These are phyloP conservation scores for Agrochola circellaris DNA, from an alignment of 2,888 invertebrate genomes.

Conservation along the genomic window DNA sequence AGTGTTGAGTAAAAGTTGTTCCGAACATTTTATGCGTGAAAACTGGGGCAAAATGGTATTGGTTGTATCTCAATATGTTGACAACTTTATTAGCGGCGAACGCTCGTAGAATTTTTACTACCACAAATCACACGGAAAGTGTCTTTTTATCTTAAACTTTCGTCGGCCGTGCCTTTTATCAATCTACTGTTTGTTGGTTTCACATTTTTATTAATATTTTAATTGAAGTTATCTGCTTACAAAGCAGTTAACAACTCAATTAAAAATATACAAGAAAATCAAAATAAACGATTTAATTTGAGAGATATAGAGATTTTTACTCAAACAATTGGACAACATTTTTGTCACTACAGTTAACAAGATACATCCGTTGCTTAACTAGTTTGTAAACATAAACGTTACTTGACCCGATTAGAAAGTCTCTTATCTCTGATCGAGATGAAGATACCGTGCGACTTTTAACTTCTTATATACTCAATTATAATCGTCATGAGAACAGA, in stretches of 20 bases:
- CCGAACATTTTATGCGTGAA: constrained; percentile 45
- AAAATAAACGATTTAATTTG: constrained; percentile 50
- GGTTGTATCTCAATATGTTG: constrained; percentile 34
- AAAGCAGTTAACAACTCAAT: constrained; percentile 36
- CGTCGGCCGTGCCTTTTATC: constrained; percentile 23
- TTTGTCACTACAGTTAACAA: constrained; percentile 76
- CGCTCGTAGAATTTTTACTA: constrained; percentile 53
- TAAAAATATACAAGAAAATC: constrained; percentile 28
- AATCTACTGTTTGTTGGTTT: constrained; percentile 28
- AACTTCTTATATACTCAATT: constrained; percentile 76
- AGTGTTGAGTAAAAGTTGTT: constrained; percentile 59
- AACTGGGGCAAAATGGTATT: constrained; percentile 54
- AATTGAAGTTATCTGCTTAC: constrained; percentile 40
- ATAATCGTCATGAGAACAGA: constrained; percentile 69
- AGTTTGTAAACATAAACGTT: constrained; percentile 85
- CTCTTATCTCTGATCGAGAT: constrained; percentile 84
- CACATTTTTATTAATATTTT: constrained; percentile 40
- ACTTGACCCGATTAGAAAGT: constrained; percentile 87
- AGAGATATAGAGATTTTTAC: constrained; percentile 49
- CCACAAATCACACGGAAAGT: constrained; percentile 52
- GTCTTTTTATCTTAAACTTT: constrained; percentile 43
- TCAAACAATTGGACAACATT: constrained; percentile 76
- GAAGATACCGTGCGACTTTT: constrained; percentile 81
- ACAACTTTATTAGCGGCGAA: constrained; percentile 54
- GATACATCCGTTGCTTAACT: constrained; percentile 82